Conservation (phyloP, 2,888 invertebrate species). For the Drosophila cracens region DNA sequence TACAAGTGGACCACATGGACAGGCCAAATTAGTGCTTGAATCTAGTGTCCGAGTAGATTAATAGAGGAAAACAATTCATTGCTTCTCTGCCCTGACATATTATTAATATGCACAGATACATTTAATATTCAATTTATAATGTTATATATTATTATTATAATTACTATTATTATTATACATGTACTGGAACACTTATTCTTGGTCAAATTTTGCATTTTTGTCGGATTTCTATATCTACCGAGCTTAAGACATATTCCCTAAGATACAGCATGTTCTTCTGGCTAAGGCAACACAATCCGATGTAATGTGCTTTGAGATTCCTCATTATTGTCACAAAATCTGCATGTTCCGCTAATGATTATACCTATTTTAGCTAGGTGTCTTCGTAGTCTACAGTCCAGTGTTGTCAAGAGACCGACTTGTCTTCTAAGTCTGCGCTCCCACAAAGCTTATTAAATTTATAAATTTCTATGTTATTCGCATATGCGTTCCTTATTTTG, state of each 20-base stretch:
- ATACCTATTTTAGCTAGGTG: too few relatives aligned
- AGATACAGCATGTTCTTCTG: neutral
- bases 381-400: neutral
- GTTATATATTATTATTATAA: constrained; percentile 4
- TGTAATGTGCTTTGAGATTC: neutral
- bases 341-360: neutral
- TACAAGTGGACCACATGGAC: constrained; percentile 22
- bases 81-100: too few relatives aligned
- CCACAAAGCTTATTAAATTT: neutral
- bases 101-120: neutral
- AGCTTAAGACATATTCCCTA: neutral
- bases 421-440: neutral
- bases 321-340: neutral
- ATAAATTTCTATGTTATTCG: constrained; percentile 13
- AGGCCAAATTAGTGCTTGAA: constrained; percentile 17
- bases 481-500: constrained; percentile 7
- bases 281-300: neutral
- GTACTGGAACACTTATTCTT: neutral
- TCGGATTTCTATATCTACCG: neutral
- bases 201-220: neutral
- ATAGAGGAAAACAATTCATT: neutral
- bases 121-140: constrained; percentile 8
- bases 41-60: constrained; percentile 3
- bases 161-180: neutral
- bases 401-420: neutral